A percentile compares a stretch with the other conserved stretches of the same genome.
phyloP scores from a whole-genome alignment of 2,113 vertebrate genomes.

The Bolborhynchus lineola region DNA sequence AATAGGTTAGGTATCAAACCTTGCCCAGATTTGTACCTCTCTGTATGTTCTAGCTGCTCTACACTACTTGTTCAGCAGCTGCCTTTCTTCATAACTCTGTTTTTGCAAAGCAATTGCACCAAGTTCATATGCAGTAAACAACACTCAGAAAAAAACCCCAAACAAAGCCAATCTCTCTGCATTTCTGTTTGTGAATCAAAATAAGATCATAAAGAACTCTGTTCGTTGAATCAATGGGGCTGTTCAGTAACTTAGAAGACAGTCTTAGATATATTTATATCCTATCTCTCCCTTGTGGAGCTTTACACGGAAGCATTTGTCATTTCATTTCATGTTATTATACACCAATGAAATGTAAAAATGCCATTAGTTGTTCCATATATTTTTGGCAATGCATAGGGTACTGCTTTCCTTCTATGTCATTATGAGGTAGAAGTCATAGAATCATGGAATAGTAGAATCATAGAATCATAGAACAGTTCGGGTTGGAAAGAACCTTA shows the following conservation, averaged over 20 bases:
- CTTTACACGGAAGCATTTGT: constrained; percentile 7
- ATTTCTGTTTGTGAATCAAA: not conserved
- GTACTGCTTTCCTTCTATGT: not conserved
- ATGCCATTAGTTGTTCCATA: not conserved
- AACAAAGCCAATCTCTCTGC: not conserved
- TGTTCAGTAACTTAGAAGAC: not conserved
- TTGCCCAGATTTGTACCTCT: not conserved
- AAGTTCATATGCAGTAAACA: not conserved
- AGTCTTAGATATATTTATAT: not conserved
- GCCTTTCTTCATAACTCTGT: not conserved
- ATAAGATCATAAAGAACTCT: not conserved
- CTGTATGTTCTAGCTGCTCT: not conserved
- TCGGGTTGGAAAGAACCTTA: not conserved
- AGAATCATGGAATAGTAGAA: not conserved
- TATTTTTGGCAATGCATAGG: not conserved
- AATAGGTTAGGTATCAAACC: not conserved
- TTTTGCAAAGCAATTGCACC: not conserved
- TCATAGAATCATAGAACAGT: not conserved
- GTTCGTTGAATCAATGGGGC: not conserved
- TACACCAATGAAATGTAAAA: not conserved
- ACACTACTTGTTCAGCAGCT: not conserved
- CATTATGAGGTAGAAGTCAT: not conserved
- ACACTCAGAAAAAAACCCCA: not conserved
- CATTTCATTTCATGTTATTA: constrained; percentile 19
- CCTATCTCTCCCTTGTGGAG: not conserved